phyloP scores from a whole-genome alignment of 2,797 vertebrate species.

The Sebastes ruberrimus region DNA sequence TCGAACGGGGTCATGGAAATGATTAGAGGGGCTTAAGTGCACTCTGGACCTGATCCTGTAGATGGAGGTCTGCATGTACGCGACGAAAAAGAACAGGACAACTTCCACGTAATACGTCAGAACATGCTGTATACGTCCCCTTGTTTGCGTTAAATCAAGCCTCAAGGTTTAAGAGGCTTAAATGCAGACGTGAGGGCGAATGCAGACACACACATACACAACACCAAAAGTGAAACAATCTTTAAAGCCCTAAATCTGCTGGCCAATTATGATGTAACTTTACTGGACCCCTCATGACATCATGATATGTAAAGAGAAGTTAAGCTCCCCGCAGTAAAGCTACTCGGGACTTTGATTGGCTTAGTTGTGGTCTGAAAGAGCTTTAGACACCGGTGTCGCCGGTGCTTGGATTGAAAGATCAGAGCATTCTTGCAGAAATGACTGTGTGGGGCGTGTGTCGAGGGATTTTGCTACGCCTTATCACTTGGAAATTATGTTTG shows the following conservation, averaged over 20 bases:
- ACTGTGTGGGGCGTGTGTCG: slow-evolving; percentile 13
- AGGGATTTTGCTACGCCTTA: slow-evolving; percentile 48
- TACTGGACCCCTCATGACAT: slow-evolving; percentile 42
- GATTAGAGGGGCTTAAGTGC: slow-evolving; percentile 12
- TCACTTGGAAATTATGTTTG: slow-evolving; percentile 55
- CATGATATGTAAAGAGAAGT: slow-evolving; percentile 42
- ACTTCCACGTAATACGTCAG: background rate
- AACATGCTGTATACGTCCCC: slow-evolving; percentile 1
- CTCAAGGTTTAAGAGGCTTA: slow-evolving; percentile 49
- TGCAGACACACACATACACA: background rate
- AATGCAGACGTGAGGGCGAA: background rate
- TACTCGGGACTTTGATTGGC: slow-evolving; percentile 55
- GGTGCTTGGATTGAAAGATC: slow-evolving; percentile 47
- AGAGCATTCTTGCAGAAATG: slow-evolving; percentile 57
- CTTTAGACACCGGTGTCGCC: slow-evolving; percentile 44
- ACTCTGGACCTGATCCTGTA: slow-evolving; percentile 24
- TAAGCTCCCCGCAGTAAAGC: slow-evolving; percentile 46
- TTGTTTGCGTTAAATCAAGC: slow-evolving; percentile 40
- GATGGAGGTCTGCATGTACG: background rate
- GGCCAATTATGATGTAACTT: slow-evolving; percentile 53
- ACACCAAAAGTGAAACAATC: slow-evolving; percentile 17
- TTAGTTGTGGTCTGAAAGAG: slow-evolving; percentile 51
- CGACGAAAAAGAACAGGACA: background rate
- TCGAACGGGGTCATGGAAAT: slow-evolving; percentile 14
- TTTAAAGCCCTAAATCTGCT: slow-evolving; percentile 36